Evolutionary conservation across 37 sponge, comb jelly and placozoan species (phyloP).

Genomic region (Oscarella lobularis): DNA sequence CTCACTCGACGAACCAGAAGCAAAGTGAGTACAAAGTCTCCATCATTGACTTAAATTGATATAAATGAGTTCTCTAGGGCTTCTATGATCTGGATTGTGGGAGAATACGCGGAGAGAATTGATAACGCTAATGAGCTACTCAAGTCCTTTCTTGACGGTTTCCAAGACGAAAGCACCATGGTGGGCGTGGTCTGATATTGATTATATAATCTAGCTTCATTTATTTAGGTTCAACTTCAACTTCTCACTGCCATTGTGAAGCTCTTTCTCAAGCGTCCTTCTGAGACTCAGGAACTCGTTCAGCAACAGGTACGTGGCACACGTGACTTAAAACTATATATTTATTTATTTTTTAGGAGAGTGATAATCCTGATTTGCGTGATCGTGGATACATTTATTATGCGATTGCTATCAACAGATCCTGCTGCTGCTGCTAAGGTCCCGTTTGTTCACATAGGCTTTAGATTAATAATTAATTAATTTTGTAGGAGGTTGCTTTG

Average conservation of each 20-base stretch:
- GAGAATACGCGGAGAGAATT: slow-evolving; percentile 96
- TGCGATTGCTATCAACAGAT: slow-evolving; percentile 94
- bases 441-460: no score
- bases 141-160: slow-evolving; percentile 73
- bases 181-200: no score
- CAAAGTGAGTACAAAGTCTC: slow-evolving; percentile 50
- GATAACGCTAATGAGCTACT: slow-evolving; percentile 88
- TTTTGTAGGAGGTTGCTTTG: slow-evolving; percentile 72
- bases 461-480: slow-evolving; percentile 6
- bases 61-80: slow-evolving; percentile 37
- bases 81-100: slow-evolving; percentile 98
- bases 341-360: slow-evolving; percentile 79
- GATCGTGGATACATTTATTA: slow-evolving; percentile 99
- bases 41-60: neutral
- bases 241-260: slow-evolving; percentile 92
- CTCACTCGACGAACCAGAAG: slow-evolving; percentile 98
- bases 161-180: slow-evolving; percentile 85
- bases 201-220: no score
- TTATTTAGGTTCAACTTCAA: slow-evolving; percentile 85
- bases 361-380: slow-evolving; percentile 94
- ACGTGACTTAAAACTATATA: no score
- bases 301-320: slow-evolving; percentile 86
- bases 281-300: slow-evolving; percentile 87
- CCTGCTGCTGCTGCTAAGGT: slow-evolving; percentile 97
- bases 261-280: slow-evolving; percentile 89